Evolutionary conservation across 2,797 vertebrate species (phyloP), one percentile per base, ranked within the genome.

Genomic region (Myiothlypis chrysogaster): DNA sequence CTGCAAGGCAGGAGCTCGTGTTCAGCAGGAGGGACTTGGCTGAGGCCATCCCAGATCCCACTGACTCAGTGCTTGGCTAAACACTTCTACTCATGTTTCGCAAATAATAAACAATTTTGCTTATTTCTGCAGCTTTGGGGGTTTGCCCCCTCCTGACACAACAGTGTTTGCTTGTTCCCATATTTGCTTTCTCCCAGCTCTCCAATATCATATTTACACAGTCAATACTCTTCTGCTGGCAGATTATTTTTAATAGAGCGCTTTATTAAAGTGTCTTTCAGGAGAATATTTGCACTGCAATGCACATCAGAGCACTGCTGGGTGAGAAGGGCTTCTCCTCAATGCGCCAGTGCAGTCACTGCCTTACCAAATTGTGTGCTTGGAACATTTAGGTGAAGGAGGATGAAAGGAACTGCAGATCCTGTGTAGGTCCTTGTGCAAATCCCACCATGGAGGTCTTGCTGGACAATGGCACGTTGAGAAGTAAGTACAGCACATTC

Each of bases 1-100:
- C 81, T 47, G 83, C 66, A 27, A 94, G 97, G 97, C 90, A 96
- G 83, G 95, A 96, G 90, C 92, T 83, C 28, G 19, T 11, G 49
- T 75, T 89, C 39, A 63, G 93, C 95, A 90, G 97, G 89, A 75
- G 65, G 49, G 96, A 79, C 46, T 60, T 71, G 79, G 37, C 52
- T 77, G 64, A 94, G 89, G 72, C 83, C 79, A 93, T 73, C 89
- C 96, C 91, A 63, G 84, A 92, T 96, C 95, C 82, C 93, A 72
- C 96, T 49, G 90, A 81, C 60, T 95, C 91, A 63, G 76, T 76
- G 82, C 83, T 90, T 52, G 37, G 68, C 44, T 49, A 34, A 91
- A 56, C 44, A 49, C 25, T 75, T 95, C 85, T 44, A 28, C 84
- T 53, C 30, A 14, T 16, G 10, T 34, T 81, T 85, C 14, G 6